Conservation (phyloP, 2,888 invertebrate species). For the Lasioglossum marginatum region DNA sequence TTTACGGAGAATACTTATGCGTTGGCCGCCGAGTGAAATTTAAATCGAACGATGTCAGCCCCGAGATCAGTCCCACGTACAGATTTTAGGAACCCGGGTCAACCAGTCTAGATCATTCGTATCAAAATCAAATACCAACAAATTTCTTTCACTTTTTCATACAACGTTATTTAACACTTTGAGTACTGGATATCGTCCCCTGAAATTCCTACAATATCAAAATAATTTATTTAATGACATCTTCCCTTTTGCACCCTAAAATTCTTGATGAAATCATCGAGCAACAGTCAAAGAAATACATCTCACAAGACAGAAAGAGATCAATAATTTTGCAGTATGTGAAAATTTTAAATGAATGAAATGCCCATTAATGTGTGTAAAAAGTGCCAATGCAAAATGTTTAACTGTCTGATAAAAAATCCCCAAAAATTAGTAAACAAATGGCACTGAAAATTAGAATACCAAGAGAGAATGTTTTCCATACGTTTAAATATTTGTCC, state of each 20-base stretch:
- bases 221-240: background rate
- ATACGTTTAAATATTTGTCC: too few species aligned
- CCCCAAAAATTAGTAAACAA: too few species aligned
- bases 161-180: background rate
- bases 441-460: too few species aligned
- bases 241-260: too few species aligned
- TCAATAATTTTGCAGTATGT: background rate
- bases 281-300: too few species aligned
- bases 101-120: background rate
- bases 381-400: too few species aligned
- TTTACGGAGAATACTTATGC: conserved; percentile 19
- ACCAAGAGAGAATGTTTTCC: too few species aligned
- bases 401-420: too few species aligned
- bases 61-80: background rate
- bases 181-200: background rate
- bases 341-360: background rate
- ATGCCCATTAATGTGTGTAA: too few species aligned
- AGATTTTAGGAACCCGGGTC: background rate
- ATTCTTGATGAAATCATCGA: too few species aligned
- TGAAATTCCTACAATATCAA: background rate
- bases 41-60: conserved; percentile 17
- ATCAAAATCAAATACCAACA: background rate
- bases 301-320: too few species aligned
- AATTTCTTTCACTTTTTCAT: background rate
- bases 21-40: conserved; percentile 12